A percentile compares a stretch with the other conserved stretches of the same genome.
These are phyloP conservation scores for Stichopus chloronotus DNA, from an alignment of 35 echinoderm and acorn worm species.

Conservation along the genomic window DNA sequence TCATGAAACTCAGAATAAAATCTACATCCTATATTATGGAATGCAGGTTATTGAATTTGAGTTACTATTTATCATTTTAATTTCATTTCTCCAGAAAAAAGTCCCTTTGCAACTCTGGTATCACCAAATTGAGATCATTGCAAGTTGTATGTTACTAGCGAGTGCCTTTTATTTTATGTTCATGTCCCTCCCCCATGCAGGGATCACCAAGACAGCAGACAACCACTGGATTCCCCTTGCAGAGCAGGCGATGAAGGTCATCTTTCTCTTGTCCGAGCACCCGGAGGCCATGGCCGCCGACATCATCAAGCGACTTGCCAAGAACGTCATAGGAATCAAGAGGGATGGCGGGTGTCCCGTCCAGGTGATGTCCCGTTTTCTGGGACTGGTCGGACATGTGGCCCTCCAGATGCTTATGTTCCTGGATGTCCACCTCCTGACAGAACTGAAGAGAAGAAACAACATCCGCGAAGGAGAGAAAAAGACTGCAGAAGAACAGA, in stretches of 20 bases:
- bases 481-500: constrained; percentile 55
- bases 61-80: too few species aligned
- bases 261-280: constrained; percentile 91
- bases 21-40: too few species aligned
- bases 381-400: constrained; percentile 83
- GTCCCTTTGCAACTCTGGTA: too few species aligned
- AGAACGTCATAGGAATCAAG: constrained; percentile 44
- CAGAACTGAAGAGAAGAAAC: constrained; percentile 87
- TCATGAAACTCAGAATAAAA: too few species aligned
- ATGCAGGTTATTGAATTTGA: too few species aligned
- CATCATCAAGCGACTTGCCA: constrained; percentile 73
- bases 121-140: too few species aligned
- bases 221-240: constrained; percentile 85
- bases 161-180: not conserved
- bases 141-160: too few species aligned
- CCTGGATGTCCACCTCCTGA: constrained; percentile 82
- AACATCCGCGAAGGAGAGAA: constrained; percentile 80
- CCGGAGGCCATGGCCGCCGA: constrained; percentile 73
- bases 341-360: constrained; percentile 52
- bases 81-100: too few species aligned
- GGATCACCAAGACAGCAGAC: constrained; percentile 61
- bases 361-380: constrained; percentile 76
- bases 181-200: constrained; percentile 9
- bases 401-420: constrained; percentile 86
- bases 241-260: constrained; percentile 80